These are phyloP conservation scores for Mesitornis unicolor DNA, from an alignment of 2,113 vertebrate species.

Conservation along the genomic window DNA sequence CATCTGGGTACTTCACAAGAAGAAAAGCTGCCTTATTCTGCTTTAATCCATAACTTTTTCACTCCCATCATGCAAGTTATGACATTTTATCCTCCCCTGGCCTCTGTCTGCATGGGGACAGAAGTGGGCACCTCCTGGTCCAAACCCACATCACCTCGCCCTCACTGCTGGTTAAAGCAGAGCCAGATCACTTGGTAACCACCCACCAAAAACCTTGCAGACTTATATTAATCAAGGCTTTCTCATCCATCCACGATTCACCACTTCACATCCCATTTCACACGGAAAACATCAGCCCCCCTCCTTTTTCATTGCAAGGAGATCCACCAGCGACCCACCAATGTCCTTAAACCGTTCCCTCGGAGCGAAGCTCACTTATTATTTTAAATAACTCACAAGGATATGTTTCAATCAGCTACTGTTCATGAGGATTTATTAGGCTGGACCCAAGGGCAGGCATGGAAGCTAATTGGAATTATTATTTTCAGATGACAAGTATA, in stretches of 20 bases:
- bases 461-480: neutral
- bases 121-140: rapidly evolving
- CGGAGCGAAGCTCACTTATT: neutral
- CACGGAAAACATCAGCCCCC: neutral
- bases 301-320: neutral
- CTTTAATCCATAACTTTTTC: neutral
- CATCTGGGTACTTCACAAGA: neutral
- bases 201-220: neutral
- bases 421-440: neutral
- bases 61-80: neutral
- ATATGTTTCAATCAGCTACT: neutral
- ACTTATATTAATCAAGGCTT: neutral
- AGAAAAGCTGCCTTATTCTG: neutral
- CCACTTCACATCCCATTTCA: neutral
- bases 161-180: neutral
- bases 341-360: neutral
- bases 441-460: neutral
- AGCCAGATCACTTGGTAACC: neutral
- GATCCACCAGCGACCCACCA: neutral
- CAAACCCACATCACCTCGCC: neutral
- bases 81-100: neutral
- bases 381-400: neutral
- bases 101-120: rapidly evolving
- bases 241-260: neutral
- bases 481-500: neutral